Percentiles rank a stretch among this genome's conserved stretches.
Conservation (phyloP, 2,888 invertebrate species). For the Amblyjoppa fuscipennis region DNA sequence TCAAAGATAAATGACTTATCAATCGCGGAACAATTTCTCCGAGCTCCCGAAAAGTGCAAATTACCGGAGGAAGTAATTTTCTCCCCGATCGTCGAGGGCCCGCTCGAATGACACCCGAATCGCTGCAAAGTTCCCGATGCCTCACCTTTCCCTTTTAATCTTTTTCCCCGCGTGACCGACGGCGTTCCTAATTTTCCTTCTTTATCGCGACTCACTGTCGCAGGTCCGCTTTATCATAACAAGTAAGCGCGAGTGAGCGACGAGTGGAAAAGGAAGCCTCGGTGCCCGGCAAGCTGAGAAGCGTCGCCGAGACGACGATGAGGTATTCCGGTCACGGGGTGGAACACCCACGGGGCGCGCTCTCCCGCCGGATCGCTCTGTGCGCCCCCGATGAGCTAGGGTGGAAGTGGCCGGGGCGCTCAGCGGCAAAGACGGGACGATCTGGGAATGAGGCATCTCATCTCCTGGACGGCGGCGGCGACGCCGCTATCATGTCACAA, state of each 20-base stretch:
- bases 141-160: not conserved
- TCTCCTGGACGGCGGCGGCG: constrained; percentile 76
- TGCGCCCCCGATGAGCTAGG: constrained; percentile 41
- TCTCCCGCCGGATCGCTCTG: constrained; percentile 45
- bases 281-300: constrained; percentile 56
- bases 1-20: not conserved
- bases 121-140: not conserved
- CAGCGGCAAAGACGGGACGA: constrained; percentile 60
- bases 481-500: constrained; percentile 83
- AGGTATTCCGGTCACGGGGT: constrained; percentile 84
- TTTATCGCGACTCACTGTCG: constrained; percentile 13
- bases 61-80: constrained; percentile 13
- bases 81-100: not conserved
- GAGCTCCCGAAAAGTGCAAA: not conserved
- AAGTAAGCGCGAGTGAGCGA: not conserved
- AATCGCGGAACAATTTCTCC: not conserved
- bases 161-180: not conserved
- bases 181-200: constrained; percentile 14
- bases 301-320: constrained; percentile 64
- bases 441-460: constrained; percentile 77
- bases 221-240: not conserved
- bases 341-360: constrained; percentile 66
- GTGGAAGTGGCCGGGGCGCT: constrained; percentile 50
- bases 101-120: not conserved
- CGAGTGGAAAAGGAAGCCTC: not conserved